These are phyloP conservation scores for Tiliacea aurago DNA, from an alignment of 2,888 invertebrate species.

Conservation along the genomic window DNA sequence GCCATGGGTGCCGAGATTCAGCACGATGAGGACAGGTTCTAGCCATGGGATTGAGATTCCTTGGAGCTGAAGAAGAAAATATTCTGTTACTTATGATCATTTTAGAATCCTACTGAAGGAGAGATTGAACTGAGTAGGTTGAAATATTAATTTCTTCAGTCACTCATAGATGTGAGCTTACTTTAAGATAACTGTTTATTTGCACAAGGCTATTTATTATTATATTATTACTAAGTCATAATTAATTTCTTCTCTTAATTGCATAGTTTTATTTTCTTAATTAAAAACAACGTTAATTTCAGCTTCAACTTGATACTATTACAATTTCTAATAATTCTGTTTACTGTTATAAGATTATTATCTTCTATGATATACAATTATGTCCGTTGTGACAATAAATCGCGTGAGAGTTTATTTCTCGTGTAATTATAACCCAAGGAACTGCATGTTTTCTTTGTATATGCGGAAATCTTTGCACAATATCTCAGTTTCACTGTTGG, in stretches of 20 bases:
- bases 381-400: constrained; percentile 12
- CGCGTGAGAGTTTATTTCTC: constrained; percentile 22
- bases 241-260: not conserved
- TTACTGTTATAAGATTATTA: constrained; percentile 11
- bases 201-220: not conserved
- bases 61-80: constrained; percentile 69
- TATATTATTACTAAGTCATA: not conserved
- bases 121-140: not conserved
- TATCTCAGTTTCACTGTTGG: constrained; percentile 13
- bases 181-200: not conserved
- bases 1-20: constrained; percentile 84
- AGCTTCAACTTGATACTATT: not conserved
- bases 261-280: not conserved
- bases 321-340: not conserved
- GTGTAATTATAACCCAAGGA: constrained; percentile 16
- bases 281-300: not conserved
- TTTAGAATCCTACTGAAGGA: not conserved
- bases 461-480: constrained; percentile 9
- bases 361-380: constrained; percentile 3
- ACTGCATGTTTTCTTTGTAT: constrained; percentile 8
- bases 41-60: constrained; percentile 74
- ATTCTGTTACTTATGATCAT: not conserved
- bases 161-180: not conserved
- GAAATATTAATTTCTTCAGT: not conserved
- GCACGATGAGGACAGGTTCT: constrained; percentile 75